These are phyloP conservation scores for Papilio helenus DNA, from an alignment of 1,140 invertebrate species.

Conservation along the genomic window DNA sequence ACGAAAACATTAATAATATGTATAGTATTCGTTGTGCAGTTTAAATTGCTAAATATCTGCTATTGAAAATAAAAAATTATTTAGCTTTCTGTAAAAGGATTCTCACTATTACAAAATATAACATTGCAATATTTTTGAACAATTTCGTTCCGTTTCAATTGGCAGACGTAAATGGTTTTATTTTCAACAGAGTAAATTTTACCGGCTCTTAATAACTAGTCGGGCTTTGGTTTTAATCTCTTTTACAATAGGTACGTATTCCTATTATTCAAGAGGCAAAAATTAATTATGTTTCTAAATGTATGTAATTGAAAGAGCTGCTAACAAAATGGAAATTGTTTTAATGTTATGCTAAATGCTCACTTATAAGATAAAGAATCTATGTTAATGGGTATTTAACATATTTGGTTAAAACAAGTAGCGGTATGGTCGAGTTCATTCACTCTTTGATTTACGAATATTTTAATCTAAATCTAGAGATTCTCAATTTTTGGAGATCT, in stretches of 20 bases:
- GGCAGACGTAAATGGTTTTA: too few species aligned
- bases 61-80: too few species aligned
- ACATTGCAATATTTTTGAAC: too few species aligned
- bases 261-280: background rate
- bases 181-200: too few species aligned
- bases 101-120: too few species aligned
- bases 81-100: too few species aligned
- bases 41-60: too few species aligned
- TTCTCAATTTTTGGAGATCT: background rate
- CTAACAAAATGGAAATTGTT: conserved; percentile 1
- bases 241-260: background rate
- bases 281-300: background rate
- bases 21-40: too few species aligned
- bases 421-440: background rate
- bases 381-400: conserved; percentile 31
- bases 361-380: conserved; percentile 15
- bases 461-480: background rate
- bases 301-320: background rate
- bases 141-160: too few species aligned
- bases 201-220: too few species aligned
- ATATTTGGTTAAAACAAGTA: conserved; percentile 6
- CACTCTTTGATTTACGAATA: background rate
- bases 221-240: too few species aligned
- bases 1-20: too few species aligned
- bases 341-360: background rate